phyloP scores from a whole-genome alignment of 2,797 vertebrate genomes.

The Darevskia nairensis region DNA sequence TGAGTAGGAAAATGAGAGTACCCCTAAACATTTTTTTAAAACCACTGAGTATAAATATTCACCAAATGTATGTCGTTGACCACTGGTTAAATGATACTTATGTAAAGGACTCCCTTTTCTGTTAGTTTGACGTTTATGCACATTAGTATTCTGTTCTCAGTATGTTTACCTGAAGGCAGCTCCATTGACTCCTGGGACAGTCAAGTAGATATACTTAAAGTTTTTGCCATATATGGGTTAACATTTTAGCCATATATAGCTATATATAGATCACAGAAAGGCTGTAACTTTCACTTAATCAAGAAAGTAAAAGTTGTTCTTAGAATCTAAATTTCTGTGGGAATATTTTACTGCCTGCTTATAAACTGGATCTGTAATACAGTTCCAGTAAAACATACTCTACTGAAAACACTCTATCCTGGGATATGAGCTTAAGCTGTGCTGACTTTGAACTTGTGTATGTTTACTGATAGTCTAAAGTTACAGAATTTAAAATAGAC shows the following conservation, averaged over 20 bases:
- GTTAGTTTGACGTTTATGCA: neutral
- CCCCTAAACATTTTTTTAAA: too few relatives aligned
- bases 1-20: too few relatives aligned
- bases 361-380: constrained; percentile 29
- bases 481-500: constrained; percentile 10
- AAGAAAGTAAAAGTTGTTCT: neutral
- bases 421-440: constrained; percentile 9
- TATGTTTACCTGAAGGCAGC: neutral
- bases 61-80: neutral
- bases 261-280: constrained; percentile 1
- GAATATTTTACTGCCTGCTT: neutral
- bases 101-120: neutral
- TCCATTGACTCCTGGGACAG: neutral
- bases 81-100: neutral
- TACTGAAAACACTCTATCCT: neutral
- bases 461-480: constrained; percentile 27
- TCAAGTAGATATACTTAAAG: neutral
- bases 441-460: constrained; percentile 8
- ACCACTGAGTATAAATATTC: too few relatives aligned
- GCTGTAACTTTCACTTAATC: constrained; percentile 23
- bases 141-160: neutral
- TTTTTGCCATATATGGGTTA: neutral
- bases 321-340: neutral
- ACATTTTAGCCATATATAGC: neutral
- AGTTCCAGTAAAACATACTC: neutral